Evolutionary conservation across 2,888 invertebrate genomes (phyloP).

Genomic region (Ceramica pisi): DNA sequence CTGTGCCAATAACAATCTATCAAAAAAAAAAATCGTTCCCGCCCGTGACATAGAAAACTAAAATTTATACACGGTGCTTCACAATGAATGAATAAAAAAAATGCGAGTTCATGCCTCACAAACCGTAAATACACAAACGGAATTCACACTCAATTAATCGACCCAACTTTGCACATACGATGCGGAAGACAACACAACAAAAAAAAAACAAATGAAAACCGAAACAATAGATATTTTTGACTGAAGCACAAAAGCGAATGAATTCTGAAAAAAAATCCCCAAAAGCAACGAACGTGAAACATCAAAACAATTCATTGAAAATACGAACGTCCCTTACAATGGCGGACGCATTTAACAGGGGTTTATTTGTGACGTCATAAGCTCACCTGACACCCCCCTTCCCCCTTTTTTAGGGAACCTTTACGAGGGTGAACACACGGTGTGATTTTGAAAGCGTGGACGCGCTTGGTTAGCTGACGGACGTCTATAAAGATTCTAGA

Average conservation of each 20-base stretch:
- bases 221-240: constrained; percentile 52
- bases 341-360: constrained; percentile 62
- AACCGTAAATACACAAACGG: constrained; percentile 19
- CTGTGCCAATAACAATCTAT: background rate
- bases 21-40: background rate
- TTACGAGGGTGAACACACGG: constrained; percentile 22
- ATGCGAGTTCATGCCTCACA: constrained; percentile 7
- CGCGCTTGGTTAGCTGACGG: too few relatives aligned
- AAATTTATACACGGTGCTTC: background rate
- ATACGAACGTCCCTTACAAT: constrained; percentile 57
- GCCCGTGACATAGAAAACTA: background rate
- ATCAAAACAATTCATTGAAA: constrained; percentile 57
- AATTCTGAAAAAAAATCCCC: constrained; percentile 10
- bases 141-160: constrained; percentile 31
- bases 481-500: background rate
- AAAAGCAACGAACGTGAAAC: constrained; percentile 24
- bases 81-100: too few relatives aligned
- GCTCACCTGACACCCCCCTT: constrained; percentile 65
- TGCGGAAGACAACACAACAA: constrained; percentile 4
- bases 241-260: constrained; percentile 37
- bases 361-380: constrained; percentile 73
- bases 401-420: constrained; percentile 22
- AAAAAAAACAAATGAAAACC: constrained; percentile 17
- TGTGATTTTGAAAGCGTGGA: background rate
- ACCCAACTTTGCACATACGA: constrained; percentile 35